A percentile compares a stretch with the other conserved stretches of the same genome.
Evolutionary conservation across 1,140 invertebrate species (phyloP).

Genomic region (Pseudomyrmex concolor): DNA sequence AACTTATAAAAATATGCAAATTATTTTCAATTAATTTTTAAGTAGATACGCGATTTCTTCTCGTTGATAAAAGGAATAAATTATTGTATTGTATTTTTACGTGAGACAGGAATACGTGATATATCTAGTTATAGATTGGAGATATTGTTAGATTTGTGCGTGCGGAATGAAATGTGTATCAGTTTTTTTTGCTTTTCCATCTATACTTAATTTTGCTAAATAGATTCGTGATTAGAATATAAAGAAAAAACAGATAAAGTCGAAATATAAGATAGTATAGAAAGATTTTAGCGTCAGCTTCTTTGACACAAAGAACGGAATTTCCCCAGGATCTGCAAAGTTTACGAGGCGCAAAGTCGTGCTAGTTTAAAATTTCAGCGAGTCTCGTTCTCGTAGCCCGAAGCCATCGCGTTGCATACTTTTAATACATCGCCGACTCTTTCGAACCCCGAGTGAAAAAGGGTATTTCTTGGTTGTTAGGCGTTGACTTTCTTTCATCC

Average conservation of each 20-base stretch:
- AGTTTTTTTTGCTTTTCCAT: background rate
- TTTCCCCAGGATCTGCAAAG: constrained; percentile 49
- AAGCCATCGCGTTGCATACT: constrained; percentile 49
- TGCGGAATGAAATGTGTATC: background rate
- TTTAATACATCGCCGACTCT: constrained; percentile 50
- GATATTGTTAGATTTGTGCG: background rate
- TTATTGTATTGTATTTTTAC: background rate
- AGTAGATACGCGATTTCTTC: too few relatives aligned
- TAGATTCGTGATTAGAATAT: background rate
- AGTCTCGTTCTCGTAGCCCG: constrained; percentile 53
- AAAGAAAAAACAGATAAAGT: constrained; percentile 5
- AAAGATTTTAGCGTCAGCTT: constrained; percentile 31
- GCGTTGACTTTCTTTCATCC: constrained; percentile 45
- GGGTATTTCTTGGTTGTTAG: constrained; percentile 48
- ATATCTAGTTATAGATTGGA: background rate
- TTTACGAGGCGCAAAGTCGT: constrained; percentile 57
- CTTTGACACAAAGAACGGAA: constrained; percentile 34
- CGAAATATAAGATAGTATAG: constrained; percentile 23
- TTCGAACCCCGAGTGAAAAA: constrained; percentile 41
- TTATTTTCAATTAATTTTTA: too few relatives aligned
- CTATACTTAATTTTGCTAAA: background rate
- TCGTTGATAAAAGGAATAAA: background rate
- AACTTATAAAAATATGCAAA: too few relatives aligned
- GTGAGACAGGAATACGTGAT: background rate
- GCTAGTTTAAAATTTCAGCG: constrained; percentile 58